Evolutionary conservation across 2,888 invertebrate species (phyloP), one percentile per base, ranked within the genome.

Genomic region (Erpobdella octoculata): DNA sequence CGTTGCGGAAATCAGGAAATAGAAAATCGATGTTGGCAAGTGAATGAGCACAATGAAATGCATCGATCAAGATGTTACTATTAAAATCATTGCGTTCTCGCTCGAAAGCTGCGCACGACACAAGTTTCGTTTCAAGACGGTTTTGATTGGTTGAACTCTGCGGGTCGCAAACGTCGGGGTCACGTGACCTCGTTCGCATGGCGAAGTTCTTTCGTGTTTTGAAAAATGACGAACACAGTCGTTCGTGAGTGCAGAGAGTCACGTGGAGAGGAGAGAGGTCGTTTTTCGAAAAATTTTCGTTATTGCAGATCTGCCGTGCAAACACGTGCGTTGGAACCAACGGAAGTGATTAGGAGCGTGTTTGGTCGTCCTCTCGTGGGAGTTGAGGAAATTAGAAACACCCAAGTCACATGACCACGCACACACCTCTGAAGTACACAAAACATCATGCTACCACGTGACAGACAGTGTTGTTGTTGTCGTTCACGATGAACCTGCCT

Each of bases 281-380:
- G n/a, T n/a, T n/a, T n/a, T n/a, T n/a, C n/a, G n/a, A n/a, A 8
- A n/a, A 53, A 25, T 53, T 53, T 53, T 8, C 21, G 8, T 25
- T 53, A 25, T 53, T 53, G 21, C 53, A 53, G 21, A 25, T 53
- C n/a, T 53, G 53, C 53, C 8, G 28, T 21, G 53, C 53, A 53
- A 28, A 53, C 21, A 53, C 21, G 53, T 53, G 53, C 21, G 21
- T 21, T 21, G 21, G 28, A 53, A 53, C 21, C 53, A 28, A 21
- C 53, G 53, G 53, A 53, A 53, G 53, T 53, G 53, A 53, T 53
- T 53, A 53, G 53, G 53, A 53, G 53, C 53, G 53, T 53, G 53
- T 53, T 53, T 53, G 53, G 21, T 28, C 28, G 53, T 28, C 53
- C 28, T 28, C 53, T 3, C 4, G 5, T 1, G 53, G 53, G 28